Conservation (phyloP, 2,113 vertebrate species). For the Otocyon megalotis region DNA sequence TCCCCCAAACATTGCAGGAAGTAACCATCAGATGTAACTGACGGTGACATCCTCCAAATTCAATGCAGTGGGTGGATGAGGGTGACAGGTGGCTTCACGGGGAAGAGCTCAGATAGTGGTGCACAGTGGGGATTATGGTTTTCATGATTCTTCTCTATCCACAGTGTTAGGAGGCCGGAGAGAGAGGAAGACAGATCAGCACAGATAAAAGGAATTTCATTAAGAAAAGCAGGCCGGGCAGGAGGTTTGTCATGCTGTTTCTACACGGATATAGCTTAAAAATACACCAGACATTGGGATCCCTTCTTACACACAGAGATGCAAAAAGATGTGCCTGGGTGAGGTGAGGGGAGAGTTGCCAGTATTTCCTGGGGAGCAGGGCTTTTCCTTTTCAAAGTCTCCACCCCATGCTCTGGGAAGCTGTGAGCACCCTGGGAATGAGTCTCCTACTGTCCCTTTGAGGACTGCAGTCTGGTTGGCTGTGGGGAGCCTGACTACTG, state of each 20-base stretch:
- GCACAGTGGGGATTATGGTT: not conserved
- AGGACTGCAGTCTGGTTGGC: not conserved
- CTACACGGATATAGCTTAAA: not conserved
- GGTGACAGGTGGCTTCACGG: not conserved
- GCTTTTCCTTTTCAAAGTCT: not conserved
- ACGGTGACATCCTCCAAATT: not conserved
- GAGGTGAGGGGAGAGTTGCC: not conserved
- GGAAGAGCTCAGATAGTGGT: not conserved
- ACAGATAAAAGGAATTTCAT: not conserved
- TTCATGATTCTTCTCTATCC: not conserved
- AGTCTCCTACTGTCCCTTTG: not conserved
- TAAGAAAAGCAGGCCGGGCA: not conserved
- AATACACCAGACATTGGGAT: not conserved
- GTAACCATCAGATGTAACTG: too few species aligned
- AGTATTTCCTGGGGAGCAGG: not conserved
- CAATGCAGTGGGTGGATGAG: not conserved
- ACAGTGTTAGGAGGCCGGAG: not conserved
- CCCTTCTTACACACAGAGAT: not conserved
- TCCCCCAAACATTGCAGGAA: not conserved
- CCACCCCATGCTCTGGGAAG: not conserved
- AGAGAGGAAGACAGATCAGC: not conserved
- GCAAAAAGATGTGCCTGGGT: not conserved
- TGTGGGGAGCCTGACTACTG: not conserved
- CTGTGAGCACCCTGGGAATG: too few species aligned
- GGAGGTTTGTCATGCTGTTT: not conserved